Conservation (phyloP, 2,888 invertebrate species). For the Trachelus stipa region DNA sequence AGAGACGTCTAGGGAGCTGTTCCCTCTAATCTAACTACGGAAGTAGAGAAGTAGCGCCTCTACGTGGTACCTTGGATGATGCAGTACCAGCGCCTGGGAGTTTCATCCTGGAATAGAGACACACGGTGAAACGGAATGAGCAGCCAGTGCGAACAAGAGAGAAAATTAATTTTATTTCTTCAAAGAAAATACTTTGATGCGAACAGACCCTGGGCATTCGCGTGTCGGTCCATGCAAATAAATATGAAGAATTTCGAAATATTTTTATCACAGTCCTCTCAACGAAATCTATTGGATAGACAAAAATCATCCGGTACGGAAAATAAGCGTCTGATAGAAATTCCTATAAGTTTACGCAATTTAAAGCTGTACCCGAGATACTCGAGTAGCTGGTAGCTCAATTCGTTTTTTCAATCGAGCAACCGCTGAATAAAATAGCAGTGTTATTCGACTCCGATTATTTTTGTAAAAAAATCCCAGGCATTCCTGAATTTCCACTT, state of each 20-base stretch:
- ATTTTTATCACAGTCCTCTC: neutral
- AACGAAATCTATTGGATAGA: neutral
- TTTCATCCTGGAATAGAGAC: neutral
- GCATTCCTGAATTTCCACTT: neutral
- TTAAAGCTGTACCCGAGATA: neutral
- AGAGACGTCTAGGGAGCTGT: constrained; percentile 61
- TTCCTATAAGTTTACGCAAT: neutral
- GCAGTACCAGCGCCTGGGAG: constrained; percentile 26
- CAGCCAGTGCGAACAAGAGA: constrained; percentile 26
- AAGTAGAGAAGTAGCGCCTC: constrained; percentile 38
- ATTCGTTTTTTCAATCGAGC: neutral
- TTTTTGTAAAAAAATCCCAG: neutral
- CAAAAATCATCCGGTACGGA: neutral
- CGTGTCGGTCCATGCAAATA: neutral
- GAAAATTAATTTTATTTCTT: constrained; percentile 44
- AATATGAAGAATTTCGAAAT: neutral
- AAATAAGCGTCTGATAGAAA: neutral
- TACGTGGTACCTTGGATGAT: constrained; percentile 37
- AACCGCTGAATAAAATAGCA: neutral
- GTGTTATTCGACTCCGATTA: neutral
- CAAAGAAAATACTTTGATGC: neutral
- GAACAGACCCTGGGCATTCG: neutral
- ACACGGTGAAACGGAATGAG: neutral
- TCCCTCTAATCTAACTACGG: constrained; percentile 59
- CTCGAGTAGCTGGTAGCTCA: neutral